Evolutionary conservation across 2,797 vertebrate genomes (phyloP), one percentile per base, ranked within the genome.

Genomic region (Oryzias dopingdopingensis): DNA sequence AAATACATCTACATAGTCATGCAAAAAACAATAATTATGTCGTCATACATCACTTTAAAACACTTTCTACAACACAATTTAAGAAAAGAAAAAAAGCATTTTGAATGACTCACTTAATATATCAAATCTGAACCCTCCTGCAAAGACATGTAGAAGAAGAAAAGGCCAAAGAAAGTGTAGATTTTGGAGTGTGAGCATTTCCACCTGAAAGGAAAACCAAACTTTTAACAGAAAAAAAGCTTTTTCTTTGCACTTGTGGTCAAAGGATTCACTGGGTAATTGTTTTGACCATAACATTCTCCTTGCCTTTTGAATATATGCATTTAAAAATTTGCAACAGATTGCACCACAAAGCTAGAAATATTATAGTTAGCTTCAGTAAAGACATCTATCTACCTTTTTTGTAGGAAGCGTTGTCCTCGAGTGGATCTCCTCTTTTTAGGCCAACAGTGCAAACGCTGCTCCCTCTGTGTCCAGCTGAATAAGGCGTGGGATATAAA

Each of bases 41-140:
- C 14, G 6, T 45, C 20, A 17, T n/a, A 12, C 1, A 17, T 18
- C 4, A 45, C n/a, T 17, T 10, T 20, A 45, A 17, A 16, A 44
- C 15, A 0, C 2, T 17, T 44, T 17, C 7, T 8, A n/a, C 7
- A 12, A 45, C 7, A 18, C 12, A 12, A 4, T 20, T 18, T 13
- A 45, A 45, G 18, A 12, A 14, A 37, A 18, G 15, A 3, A n/a
- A 1, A 5, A 14, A 18, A 14, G 1, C 22, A 2, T 1, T 44
- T 49, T 8, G 0, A 14, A 5, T 32, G 29, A 90, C 88, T 88
- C 13, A 92, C 90, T 46, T 53, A 86, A 74, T 0, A 66, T 0
- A 16, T 46, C 24, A 0, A 76, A 51, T 6, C 1, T 50, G 0
- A 5, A 0, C 0, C 72, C 58, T 5, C 48, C 45, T 64, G 14